Evolutionary conservation across 1,140 invertebrate genomes (phyloP), one percentile per base, ranked within the genome.

Genomic region (Caerostris extrusa): DNA sequence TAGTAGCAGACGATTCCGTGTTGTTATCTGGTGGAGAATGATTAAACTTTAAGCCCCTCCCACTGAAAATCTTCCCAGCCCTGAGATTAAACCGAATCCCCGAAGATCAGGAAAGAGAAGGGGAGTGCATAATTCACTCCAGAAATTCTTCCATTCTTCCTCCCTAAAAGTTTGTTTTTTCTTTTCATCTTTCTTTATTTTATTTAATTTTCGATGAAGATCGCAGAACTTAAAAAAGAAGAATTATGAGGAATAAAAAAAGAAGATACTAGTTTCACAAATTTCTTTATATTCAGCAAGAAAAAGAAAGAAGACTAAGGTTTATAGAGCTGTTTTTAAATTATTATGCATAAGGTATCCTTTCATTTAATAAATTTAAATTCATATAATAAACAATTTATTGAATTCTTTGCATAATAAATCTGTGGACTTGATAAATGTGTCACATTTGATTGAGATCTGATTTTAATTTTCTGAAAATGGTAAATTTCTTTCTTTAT

Each of bases 131-230:
- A 77, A 77, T 77, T 77, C 71, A 77, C 71, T 77, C 19, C 34
- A 50, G 71, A n/a, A 67, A 67, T 67, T 67, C 61, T 6, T 67
- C n/a, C 5, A 34, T 67, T 67, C 61, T 67, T n/a, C 3, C n/a
- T 67, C 4, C n/a, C n/a, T 4, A 34, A 34, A 34, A 34, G 5
- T 64, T n/a, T 61, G 3, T 3, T 34, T 53, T 53, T 50, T 53
- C 50, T 77, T 53, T 12, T 53, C 10, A 3, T 14, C 10, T 53
- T 67, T 0, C 4, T 67, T n/a, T 5, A 17, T 12, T 67, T 67
- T 67, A 17, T 67, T 67, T 77, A 77, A 77, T 77, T 77, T 77
- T 77, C 7, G 34, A 67, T 67, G 61, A 77, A 53, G n/a, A 64
- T 64, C 8, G 12, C 10, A 10, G 34, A 77, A 50, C 34, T 77